Percentiles rank a stretch among this genome's conserved stretches.
Conservation (phyloP, 2,797 vertebrate genomes). For the Melanotaenia parkinsoni region DNA sequence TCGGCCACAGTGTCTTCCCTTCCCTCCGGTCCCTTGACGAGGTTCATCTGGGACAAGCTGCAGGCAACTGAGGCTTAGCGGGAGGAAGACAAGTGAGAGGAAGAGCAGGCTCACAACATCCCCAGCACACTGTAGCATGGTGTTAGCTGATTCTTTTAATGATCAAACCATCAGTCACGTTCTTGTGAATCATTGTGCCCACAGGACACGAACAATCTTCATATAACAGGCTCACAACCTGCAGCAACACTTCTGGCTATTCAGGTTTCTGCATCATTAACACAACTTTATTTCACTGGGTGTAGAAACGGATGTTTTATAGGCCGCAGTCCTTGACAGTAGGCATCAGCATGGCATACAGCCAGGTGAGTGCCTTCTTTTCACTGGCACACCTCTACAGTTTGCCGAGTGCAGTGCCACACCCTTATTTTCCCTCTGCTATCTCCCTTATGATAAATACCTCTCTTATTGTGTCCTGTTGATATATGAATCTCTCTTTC, state of each 20-base stretch:
- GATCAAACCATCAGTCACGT: background rate
- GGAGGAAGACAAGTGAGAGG: background rate
- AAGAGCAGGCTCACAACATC: conserved; percentile 33
- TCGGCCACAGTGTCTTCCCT: conserved; percentile 43
- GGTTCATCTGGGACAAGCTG: conserved; percentile 71
- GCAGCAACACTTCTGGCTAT: conserved; percentile 31
- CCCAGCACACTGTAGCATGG: conserved; percentile 14
- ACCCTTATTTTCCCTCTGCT: conserved; percentile 67
- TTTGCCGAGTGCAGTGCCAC: conserved; percentile 68
- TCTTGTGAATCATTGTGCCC: background rate
- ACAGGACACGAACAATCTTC: conserved; percentile 14
- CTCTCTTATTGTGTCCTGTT: conserved; percentile 55
- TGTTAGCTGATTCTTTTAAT: conserved; percentile 4
- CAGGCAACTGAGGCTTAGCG: conserved; percentile 57
- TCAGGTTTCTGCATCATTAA: conserved; percentile 42
- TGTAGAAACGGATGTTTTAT: conserved; percentile 44
- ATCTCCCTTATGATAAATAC: conserved; percentile 33
- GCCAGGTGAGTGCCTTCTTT: conserved; percentile 77
- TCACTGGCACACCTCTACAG: conserved; percentile 68
- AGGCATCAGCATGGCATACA: conserved; percentile 62
- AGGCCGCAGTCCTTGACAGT: conserved; percentile 41
- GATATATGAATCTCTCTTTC: conserved; percentile 46
- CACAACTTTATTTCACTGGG: conserved; percentile 28
- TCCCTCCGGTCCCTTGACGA: conserved; percentile 40
- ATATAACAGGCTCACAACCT: conserved; percentile 10